Percentiles rank a stretch among this genome's conserved stretches.
phyloP scores from a whole-genome alignment of 2,888 invertebrate species.

The Euzophera pinguis region DNA sequence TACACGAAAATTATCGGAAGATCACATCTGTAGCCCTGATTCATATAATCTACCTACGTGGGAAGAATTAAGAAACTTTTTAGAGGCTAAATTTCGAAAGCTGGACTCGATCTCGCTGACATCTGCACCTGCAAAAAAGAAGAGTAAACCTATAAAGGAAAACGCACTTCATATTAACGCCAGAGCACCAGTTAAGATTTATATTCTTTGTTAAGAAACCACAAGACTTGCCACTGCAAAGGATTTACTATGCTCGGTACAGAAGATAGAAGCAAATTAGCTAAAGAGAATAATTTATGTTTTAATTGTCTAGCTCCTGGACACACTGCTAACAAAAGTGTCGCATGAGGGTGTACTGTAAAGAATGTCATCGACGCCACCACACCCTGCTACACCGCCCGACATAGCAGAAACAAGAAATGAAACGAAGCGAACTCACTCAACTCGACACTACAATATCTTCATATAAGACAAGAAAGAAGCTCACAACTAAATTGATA shows the following conservation, averaged over 20 bases:
- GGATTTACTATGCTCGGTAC: constrained; percentile 21
- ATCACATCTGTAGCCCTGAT: constrained; percentile 17
- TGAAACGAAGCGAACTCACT: constrained; percentile 12
- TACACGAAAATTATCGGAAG: constrained; percentile 24
- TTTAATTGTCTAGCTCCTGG: constrained; percentile 17
- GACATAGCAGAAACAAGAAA: not conserved
- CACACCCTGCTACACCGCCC: constrained; percentile 25
- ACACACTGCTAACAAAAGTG: constrained; percentile 22
- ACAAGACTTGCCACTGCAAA: constrained; percentile 26
- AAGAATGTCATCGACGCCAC: constrained; percentile 23
- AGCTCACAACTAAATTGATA: constrained; percentile 19
- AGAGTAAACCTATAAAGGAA: not conserved
- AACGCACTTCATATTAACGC: constrained; percentile 9
- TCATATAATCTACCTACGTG: constrained; percentile 19
- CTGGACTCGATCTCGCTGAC: constrained; percentile 23
- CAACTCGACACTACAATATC: constrained; percentile 16
- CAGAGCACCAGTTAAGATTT: constrained; percentile 6
- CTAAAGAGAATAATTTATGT: constrained; percentile 21
- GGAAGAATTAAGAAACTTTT: constrained; percentile 21
- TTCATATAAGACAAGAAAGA: constrained; percentile 15
- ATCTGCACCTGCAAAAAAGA: not conserved
- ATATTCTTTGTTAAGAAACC: constrained; percentile 20
- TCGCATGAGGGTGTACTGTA: constrained; percentile 23
- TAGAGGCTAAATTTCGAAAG: constrained; percentile 26
- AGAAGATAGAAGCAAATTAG: constrained; percentile 22